These are phyloP conservation scores for Apis cerana DNA, from an alignment of 1,140 invertebrate genomes.

Conservation along the genomic window DNA sequence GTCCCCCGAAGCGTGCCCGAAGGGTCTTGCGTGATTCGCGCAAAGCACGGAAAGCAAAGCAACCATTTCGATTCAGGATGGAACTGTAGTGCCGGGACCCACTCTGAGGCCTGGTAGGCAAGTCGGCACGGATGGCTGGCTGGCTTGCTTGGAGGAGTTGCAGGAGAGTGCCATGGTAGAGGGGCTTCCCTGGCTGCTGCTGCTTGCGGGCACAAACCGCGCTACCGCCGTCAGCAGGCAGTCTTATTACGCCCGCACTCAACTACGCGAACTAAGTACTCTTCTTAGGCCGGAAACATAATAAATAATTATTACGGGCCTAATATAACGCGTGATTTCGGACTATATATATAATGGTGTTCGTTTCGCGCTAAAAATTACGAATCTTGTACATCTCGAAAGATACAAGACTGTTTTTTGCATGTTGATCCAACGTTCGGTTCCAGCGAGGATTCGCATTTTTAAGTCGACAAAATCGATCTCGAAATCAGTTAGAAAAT, in stretches of 20 bases:
- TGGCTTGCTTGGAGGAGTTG: conserved; percentile 53
- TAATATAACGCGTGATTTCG: conserved; percentile 15
- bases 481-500: conserved; percentile 16
- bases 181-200: conserved; percentile 59
- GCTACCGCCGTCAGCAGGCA: conserved; percentile 69
- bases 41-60: conserved; percentile 39
- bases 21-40: conserved; percentile 40
- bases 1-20: conserved; percentile 18
- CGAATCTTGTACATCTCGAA: not conserved
- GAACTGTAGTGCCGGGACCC: conserved; percentile 45
- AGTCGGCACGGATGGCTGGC: conserved; percentile 50
- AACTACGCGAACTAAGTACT: conserved; percentile 70
- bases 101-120: conserved; percentile 44
- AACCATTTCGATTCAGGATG: conserved; percentile 53
- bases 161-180: conserved; percentile 59
- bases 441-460: not conserved
- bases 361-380: not conserved
- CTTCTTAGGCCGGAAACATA: conserved; percentile 47
- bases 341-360: not conserved
- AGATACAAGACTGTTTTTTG: not conserved
- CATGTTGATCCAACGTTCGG: not conserved
- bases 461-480: not conserved
- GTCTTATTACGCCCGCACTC: conserved; percentile 73
- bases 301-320: conserved; percentile 7
- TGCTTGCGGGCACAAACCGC: conserved; percentile 65